phyloP scores from a whole-genome alignment of 2,113 vertebrate species.

The Dipodomys spectabilis region DNA sequence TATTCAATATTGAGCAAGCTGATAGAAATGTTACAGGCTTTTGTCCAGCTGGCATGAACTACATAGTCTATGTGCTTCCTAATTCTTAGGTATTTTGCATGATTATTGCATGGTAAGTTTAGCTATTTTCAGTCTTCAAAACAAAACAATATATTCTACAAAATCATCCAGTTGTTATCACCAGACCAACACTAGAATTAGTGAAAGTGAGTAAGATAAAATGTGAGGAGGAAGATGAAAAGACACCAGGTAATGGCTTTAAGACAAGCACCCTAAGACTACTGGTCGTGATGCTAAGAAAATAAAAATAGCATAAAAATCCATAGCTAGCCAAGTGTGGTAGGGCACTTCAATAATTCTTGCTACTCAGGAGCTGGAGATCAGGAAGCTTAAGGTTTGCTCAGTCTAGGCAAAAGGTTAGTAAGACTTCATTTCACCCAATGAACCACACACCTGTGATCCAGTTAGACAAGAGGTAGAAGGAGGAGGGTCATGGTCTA shows the following conservation, averaged over 20 bases:
- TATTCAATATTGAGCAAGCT: background rate
- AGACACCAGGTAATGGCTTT: background rate
- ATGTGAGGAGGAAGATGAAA: background rate
- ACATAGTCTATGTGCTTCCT: fast-evolving
- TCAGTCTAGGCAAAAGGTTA: no score
- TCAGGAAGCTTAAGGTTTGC: no score
- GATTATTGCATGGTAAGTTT: background rate
- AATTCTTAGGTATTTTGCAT: background rate
- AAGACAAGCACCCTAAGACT: background rate
- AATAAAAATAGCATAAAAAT: background rate
- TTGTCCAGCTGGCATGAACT: background rate
- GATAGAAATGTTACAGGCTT: fast-evolving
- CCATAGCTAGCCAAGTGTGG: background rate
- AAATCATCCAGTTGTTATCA: background rate
- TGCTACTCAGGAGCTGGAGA: no score
- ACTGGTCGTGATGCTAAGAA: background rate
- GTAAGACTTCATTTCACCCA: no score
- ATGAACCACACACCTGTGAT: no score
- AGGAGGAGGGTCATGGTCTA: no score
- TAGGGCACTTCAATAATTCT: no score
- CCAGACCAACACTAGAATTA: background rate
- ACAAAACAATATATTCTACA: background rate
- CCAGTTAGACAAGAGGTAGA: no score
- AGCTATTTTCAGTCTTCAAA: background rate
- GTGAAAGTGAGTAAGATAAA: background rate